Conservation (phyloP, 2,888 invertebrate genomes). For the Diabrotica balteata region DNA sequence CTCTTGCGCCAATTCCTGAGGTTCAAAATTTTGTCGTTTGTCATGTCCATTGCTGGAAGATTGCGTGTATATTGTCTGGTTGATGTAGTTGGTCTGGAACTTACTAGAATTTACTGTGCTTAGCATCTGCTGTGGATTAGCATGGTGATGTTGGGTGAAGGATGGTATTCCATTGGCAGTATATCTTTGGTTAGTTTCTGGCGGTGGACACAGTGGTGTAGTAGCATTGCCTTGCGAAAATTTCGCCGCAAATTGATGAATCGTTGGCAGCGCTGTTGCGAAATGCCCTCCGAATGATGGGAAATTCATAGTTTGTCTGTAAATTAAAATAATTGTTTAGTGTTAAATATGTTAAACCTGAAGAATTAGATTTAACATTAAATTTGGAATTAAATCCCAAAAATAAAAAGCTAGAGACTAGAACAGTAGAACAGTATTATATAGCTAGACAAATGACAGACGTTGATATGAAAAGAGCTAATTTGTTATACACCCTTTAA, state of each 20-base stretch:
- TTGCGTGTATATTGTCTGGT: conserved; percentile 53
- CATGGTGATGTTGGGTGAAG: conserved; percentile 59
- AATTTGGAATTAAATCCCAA: too few species aligned
- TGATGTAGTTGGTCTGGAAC: conserved; percentile 49
- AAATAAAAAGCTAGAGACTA: too few species aligned
- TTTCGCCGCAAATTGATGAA: conserved; percentile 85
- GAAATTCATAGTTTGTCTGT: conserved; percentile 74
- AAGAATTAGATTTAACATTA: too few species aligned
- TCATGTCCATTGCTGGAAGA: conserved; percentile 52
- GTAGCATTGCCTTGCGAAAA: conserved; percentile 62
- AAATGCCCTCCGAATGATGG: conserved; percentile 84
- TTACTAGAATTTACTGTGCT: conserved; percentile 46
- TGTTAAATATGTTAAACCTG: too few species aligned
- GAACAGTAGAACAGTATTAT: too few species aligned
- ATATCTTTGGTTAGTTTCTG: conserved; percentile 53
- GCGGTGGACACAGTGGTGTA: conserved; percentile 40
- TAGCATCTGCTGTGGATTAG: conserved; percentile 52
- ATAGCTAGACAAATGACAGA: too few species aligned
- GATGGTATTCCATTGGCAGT: conserved; percentile 62
- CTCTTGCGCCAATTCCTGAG: conserved; percentile 56
- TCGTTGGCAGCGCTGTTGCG: conserved; percentile 77
- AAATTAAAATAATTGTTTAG: not conserved
- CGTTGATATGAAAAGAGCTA: too few species aligned
- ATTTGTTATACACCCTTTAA: too few species aligned
- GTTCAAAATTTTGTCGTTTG: conserved; percentile 53